A percentile compares a stretch with the other conserved stretches of the same genome.
Evolutionary conservation across 2,797 vertebrate species (phyloP).

Genomic region (Kryptolebias ocellatus): DNA sequence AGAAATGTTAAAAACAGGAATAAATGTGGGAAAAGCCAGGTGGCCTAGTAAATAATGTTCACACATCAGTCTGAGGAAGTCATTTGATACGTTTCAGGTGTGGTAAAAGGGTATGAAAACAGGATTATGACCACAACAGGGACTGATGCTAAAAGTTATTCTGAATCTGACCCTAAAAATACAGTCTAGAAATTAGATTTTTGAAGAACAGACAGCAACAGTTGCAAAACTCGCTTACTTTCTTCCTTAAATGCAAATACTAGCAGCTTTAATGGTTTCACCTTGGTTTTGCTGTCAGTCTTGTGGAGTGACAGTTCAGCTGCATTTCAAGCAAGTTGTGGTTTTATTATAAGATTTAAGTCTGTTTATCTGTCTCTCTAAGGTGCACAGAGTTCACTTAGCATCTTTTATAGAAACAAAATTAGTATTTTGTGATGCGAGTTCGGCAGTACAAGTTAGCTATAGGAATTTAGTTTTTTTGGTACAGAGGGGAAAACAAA

Average conservation of each 20-base stretch:
- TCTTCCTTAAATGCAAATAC: not conserved
- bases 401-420: not conserved
- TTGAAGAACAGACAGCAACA: not conserved
- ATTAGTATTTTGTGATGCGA: not conserved
- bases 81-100: not conserved
- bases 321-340: conserved; percentile 1
- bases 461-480: conserved; percentile 16
- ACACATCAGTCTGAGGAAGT: conserved; percentile 11
- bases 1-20: conserved; percentile 25
- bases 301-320: not conserved
- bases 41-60: conserved; percentile 4
- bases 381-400: conserved; percentile 12
- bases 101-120: not conserved
- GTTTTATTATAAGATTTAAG: conserved; percentile 10
- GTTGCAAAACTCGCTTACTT: not conserved
- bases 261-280: conserved; percentile 17
- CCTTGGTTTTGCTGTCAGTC: not conserved
- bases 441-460: conserved; percentile 29
- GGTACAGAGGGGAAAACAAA: not conserved
- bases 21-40: conserved; percentile 37
- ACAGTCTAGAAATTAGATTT: not conserved
- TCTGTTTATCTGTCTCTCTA: conserved; percentile 1
- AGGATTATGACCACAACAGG: not conserved
- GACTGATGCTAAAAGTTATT: not conserved
- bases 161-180: not conserved